A percentile compares a stretch with the other conserved stretches of the same genome.
Evolutionary conservation across 2,888 invertebrate species (phyloP).

Genomic region (Brachypterus glaber): DNA sequence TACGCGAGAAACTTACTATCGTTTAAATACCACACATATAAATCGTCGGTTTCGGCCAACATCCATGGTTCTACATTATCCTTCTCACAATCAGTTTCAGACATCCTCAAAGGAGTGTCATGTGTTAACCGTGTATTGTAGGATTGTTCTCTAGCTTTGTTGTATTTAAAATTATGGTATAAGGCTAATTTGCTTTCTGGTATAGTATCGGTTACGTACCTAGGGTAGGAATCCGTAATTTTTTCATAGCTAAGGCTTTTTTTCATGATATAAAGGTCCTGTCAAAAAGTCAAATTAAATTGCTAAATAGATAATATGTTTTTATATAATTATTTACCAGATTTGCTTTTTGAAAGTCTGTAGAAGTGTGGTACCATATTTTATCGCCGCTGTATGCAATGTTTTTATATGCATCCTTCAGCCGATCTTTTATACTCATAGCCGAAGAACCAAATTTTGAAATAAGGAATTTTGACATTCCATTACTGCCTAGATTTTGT

Average conservation of each 20-base stretch:
- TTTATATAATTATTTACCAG: too few relatives aligned
- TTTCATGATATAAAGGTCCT: too few relatives aligned
- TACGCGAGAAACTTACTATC: conserved; percentile 22
- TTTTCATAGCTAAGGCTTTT: too few relatives aligned
- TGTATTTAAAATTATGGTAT: conserved; percentile 44
- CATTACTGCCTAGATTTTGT: too few relatives aligned
- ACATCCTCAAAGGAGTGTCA: conserved; percentile 13
- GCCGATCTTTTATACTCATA: conserved; percentile 29
- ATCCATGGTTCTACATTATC: conserved; percentile 50
- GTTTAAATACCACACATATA: conserved; percentile 31
- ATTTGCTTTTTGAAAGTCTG: conserved; percentile 31
- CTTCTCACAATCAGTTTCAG: conserved; percentile 16
- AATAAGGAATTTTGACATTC: too few relatives aligned
- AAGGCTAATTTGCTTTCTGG: conserved; percentile 52
- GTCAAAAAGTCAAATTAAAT: too few relatives aligned
- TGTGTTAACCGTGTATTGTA: conserved; percentile 32
- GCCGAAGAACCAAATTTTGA: too few relatives aligned
- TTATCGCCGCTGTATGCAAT: conserved; percentile 33
- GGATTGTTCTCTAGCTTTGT: conserved; percentile 40
- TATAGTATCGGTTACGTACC: conserved; percentile 54
- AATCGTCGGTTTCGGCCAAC: conserved; percentile 45
- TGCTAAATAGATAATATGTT: too few relatives aligned
- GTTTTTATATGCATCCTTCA: conserved; percentile 35
- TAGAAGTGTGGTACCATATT: conserved; percentile 30
- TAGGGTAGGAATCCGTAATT: too few relatives aligned